Conservation (phyloP, 2,888 invertebrate species). For the Brassicogethes aeneus region DNA sequence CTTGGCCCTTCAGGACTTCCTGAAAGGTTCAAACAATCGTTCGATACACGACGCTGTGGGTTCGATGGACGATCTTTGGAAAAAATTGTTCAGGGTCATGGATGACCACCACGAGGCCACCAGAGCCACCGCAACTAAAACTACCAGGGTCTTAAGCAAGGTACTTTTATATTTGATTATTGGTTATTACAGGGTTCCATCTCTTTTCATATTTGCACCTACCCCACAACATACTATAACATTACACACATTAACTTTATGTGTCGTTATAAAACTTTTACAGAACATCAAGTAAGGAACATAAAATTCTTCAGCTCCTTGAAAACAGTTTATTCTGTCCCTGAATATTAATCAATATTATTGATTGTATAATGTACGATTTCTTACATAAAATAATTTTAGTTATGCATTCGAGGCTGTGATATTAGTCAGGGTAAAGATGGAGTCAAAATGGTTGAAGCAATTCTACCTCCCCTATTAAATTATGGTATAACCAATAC, state of each 20-base stretch:
- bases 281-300: too few relatives aligned
- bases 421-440: conserved; percentile 64
- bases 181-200: too few relatives aligned
- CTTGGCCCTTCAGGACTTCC: conserved; percentile 74
- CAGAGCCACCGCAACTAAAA: conserved; percentile 62
- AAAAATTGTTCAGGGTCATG: conserved; percentile 79
- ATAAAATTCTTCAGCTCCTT: too few relatives aligned
- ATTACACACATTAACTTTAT: too few relatives aligned
- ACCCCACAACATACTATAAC: too few relatives aligned
- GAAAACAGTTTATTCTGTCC: too few relatives aligned
- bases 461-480: conserved; percentile 71
- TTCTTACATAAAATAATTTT: conserved; percentile 14
- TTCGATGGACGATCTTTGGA: conserved; percentile 60
- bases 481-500: conserved; percentile 71
- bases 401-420: conserved; percentile 64
- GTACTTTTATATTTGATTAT: conserved; percentile 43
- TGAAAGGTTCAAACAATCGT: conserved; percentile 50
- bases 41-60: conserved; percentile 37
- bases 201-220: too few relatives aligned
- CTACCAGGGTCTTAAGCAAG: conserved; percentile 64
- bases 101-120: conserved; percentile 92
- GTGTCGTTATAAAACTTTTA: too few relatives aligned
- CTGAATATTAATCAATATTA: too few relatives aligned
- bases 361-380: not conserved
- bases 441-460: conserved; percentile 60